Conservation (phyloP, 2,797 vertebrate species). For the Phoxinus dragarum region DNA sequence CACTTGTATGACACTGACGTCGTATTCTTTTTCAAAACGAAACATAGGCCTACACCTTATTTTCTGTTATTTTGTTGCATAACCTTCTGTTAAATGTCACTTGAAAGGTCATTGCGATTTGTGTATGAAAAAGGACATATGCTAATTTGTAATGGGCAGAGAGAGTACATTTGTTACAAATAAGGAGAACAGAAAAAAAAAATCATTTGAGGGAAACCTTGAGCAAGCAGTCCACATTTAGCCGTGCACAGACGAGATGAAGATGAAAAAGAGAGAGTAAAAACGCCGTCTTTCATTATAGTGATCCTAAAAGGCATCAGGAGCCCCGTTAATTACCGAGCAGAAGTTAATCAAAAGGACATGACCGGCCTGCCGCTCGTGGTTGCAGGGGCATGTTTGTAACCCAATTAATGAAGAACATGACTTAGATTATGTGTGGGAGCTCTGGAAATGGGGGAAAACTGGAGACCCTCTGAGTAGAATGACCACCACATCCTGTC, state of each 20-base stretch:
- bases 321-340: conserved; percentile 31
- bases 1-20: neutral
- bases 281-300: neutral
- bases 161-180: neutral
- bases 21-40: neutral
- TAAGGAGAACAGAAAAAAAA: neutral
- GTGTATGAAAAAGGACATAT: neutral
- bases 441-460: neutral
- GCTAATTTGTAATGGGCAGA: neutral
- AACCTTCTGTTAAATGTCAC: neutral
- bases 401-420: conserved; percentile 73
- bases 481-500: neutral
- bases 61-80: neutral
- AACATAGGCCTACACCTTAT: neutral
- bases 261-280: neutral
- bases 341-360: conserved; percentile 60
- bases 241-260: neutral
- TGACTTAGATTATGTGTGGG: conserved; percentile 73
- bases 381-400: conserved; percentile 61
- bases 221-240: neutral
- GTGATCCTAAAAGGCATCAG: neutral
- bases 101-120: neutral
- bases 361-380: conserved; percentile 36
- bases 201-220: neutral
- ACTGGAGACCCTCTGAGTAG: neutral